phyloP scores from a whole-genome alignment of 2,797 vertebrate genomes.

The Ispidina lecontei region DNA sequence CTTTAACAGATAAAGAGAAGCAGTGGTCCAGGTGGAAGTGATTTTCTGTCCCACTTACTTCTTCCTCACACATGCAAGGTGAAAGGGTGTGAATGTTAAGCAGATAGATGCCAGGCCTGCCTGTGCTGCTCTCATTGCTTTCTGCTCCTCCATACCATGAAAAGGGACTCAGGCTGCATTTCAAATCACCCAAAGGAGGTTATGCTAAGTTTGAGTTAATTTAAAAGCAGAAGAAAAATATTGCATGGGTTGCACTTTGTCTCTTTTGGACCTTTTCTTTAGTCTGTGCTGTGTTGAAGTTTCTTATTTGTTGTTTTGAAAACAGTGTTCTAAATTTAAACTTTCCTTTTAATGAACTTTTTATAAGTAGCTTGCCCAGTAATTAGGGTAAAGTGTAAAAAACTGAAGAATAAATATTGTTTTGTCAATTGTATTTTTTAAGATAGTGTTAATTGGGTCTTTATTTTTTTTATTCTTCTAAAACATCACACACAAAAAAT shows the following conservation, averaged over 20 bases:
- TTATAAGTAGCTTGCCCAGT: neutral
- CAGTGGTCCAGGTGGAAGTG: slow-evolving; percentile 99
- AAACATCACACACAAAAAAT: neutral
- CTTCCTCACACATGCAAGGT: slow-evolving; percentile 91
- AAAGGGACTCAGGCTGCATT: slow-evolving; percentile 74
- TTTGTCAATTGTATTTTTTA: neutral
- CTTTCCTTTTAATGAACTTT: neutral
- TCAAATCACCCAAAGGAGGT: slow-evolving; percentile 61
- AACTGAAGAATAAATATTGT: slow-evolving; percentile 23
- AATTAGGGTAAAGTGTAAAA: slow-evolving; percentile 31
- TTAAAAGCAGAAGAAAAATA: slow-evolving; percentile 68
- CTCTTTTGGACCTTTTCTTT: slow-evolving; percentile 50
- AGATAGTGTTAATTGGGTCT: neutral
- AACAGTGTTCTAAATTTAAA: neutral
- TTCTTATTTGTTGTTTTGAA: slow-evolving; percentile 4
- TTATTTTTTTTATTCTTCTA: neutral
- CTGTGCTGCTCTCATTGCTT: slow-evolving; percentile 85
- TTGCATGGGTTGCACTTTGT: slow-evolving; percentile 79
- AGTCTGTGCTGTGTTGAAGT: slow-evolving; percentile 17
- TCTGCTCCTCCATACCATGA: slow-evolving; percentile 86
- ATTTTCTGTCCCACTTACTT: slow-evolving; percentile 93
- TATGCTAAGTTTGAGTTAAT: slow-evolving; percentile 62
- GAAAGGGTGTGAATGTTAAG: slow-evolving; percentile 93
- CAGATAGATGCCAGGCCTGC: slow-evolving; percentile 85
- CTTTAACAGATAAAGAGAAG: slow-evolving; percentile 99